Evolutionary conservation across 2,113 vertebrate species (phyloP), one percentile per base, ranked within the genome.

Genomic region (Blennius ocellaris): DNA sequence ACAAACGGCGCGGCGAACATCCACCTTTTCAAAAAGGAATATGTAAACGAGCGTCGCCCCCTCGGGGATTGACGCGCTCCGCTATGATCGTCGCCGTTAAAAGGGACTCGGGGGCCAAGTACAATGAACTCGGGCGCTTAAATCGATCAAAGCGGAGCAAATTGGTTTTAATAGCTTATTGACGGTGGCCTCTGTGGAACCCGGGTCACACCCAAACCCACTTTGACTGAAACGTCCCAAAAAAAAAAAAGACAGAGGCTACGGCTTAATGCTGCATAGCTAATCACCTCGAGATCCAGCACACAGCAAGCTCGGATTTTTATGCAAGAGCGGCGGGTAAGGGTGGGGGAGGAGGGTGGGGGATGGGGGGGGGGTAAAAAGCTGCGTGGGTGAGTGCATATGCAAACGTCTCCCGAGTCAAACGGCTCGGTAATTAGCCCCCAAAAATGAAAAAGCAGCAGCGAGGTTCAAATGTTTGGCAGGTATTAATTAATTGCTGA

Each of bases 401-500:
- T 61, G 66, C 64, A 81, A 68, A 79, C 41, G 77, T 78, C 80
- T 12, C 49, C 49, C 7, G 16, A 86, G 70, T 74, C 60, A 65
- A 82, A 80, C 11, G 7, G 76, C 65, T 15, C 62, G 7, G 3
- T 69, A 90, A 89, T 91, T 87, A 86, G 73, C 11, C 75, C 54
- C 21, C 21, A 30, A 74, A 82, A 81, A 70, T 50, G 15, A 73
- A 75, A 75, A 84, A 72, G 58, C 74, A 58, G 71, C 74, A 14
- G 65, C 14, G 9, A 60, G 71, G 76, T 87, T 88, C 53, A 80
- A 53, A 74, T 73, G 73, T 76, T 74, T 88, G 82, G 50, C 86
- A 89, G 80, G 78, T 68, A 77, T 69, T 82, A 77, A 88, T 88
- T 85, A 88, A 82, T 55, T 45, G 69, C 76, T 64, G 73, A 80